phyloP scores from a whole-genome alignment of 30 jellyfish, hydroid and myxozoan species.

The Aurelia aurita region DNA sequence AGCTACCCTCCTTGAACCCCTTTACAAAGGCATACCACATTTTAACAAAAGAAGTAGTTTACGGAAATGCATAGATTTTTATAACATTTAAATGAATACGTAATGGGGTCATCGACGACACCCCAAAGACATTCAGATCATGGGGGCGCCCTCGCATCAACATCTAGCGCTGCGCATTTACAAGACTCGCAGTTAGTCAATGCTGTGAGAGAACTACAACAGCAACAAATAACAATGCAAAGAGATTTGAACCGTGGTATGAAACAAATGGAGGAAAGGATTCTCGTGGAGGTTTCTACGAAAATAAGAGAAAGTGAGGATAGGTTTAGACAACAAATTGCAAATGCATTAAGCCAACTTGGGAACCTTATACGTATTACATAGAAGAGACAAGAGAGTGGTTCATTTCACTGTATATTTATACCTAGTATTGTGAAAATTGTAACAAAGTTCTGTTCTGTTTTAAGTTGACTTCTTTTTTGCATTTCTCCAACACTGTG shows the following conservation, averaged over 20 bases:
- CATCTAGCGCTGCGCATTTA: not conserved
- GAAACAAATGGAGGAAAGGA: conserved; percentile 70
- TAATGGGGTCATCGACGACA: not conserved
- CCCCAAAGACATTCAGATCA: not conserved
- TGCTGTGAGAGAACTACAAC: conserved; percentile 71
- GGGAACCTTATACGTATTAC: conserved; percentile 69
- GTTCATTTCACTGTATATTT: no score
- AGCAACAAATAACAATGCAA: conserved; percentile 76
- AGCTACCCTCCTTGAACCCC: no score
- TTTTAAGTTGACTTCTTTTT: no score
- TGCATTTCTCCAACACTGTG: no score
- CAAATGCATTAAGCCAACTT: conserved; percentile 62
- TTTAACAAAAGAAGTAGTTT: no score
- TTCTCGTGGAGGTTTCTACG: conserved; percentile 46
- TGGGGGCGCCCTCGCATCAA: conserved; percentile 5
- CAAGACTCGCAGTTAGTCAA: conserved; percentile 42
- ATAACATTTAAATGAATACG: no score
- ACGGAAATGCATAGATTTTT: no score
- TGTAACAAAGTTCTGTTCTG: no score
- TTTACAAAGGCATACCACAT: no score
- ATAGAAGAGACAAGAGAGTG: no score
- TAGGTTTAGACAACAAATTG: conserved; percentile 66
- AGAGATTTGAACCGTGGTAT: conserved; percentile 47
- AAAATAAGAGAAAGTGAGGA: conserved; percentile 61
- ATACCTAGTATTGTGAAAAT: no score